Base-by-base conservation (phyloP, 2,797 vertebrate species). In the Xenentodon cancila region DNA sequence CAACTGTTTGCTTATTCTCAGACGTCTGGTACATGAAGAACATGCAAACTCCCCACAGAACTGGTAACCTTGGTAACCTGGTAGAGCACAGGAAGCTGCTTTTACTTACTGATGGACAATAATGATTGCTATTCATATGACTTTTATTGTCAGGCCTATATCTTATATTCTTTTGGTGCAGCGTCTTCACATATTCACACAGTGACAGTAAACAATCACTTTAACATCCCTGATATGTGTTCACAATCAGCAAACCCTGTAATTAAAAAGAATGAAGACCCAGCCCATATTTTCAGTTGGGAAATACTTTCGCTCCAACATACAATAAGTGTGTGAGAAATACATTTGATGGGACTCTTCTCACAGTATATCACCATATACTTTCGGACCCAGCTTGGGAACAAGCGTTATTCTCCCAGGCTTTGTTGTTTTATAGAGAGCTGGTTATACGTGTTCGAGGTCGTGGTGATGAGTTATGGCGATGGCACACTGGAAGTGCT, bases 311-410 rank as follows among this genome's bases (percentile, higher is more conserved):
- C 49, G 18, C 70, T 80, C 65, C 19, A 64, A 43, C 58, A 37
- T 77, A 72, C 85, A 82, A 75, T 71, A 53, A 74, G 71, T 15
- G 79, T 85, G 86, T 85, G 86, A 86, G 77, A 86, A 81, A 70
- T 74, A 70, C 55, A 77, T 68, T 68, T 81, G 80, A 64, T 54
- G 70, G 42, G 55, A 61, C 72, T 72, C 73, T 93, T 93, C 90
- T 86, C 90, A 91, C 91, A 85, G 89, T 92, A 85, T 77, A 89
- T 92, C 89, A 89, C 84, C 47, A 30, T 22, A 37, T 34, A 40
- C 49, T 69, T 76, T 53, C 7, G 67, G 67, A 82, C 49, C 64
- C 72, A 62, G 81, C 81, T 76, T 87, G 79, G 87, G 88, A 90
- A 84, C 78, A 84, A 82, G 80, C 80, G 51, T 75, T 80, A 81